Evolutionary conservation across 1,140 invertebrate species (phyloP).

Genomic region (Bilobella aurantiaca): DNA sequence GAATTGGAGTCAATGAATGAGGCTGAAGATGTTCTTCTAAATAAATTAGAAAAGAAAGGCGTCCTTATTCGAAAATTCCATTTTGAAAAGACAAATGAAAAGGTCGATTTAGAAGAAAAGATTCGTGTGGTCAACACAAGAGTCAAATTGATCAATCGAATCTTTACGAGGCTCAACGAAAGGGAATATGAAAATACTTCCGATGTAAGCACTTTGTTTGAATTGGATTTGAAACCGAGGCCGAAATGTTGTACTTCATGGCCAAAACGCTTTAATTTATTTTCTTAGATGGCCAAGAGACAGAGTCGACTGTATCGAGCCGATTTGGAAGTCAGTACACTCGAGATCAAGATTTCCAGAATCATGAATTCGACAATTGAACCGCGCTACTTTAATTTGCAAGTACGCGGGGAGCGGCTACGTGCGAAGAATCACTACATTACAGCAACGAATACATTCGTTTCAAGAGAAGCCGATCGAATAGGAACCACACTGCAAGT

Average conservation of each 20-base stretch:
- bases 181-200: not conserved
- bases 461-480: not conserved
- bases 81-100: not conserved
- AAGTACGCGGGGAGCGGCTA: not conserved
- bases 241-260: too few species aligned
- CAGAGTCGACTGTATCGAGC: not conserved
- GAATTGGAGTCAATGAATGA: not conserved
- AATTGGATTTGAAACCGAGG: too few species aligned
- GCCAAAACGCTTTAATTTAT: too few species aligned
- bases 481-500: not conserved
- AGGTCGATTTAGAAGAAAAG: not conserved
- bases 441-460: not conserved
- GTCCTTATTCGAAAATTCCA: not conserved
- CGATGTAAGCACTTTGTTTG: not conserved
- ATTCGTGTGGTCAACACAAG: not conserved
- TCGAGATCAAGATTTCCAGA: not conserved
- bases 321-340: constrained; percentile 1
- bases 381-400: not conserved
- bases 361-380: not conserved
- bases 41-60: not conserved
- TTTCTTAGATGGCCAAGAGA: too few species aligned
- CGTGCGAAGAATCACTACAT: not conserved
- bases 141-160: not conserved
- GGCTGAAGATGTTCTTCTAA: not conserved
- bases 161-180: not conserved